phyloP scores from a whole-genome alignment of 2,113 vertebrate species.

The cat (Felis catus) region F.catus_Fca126_mat1.0 CM031415.1:135195001-135195500 shows the following conservation, averaged over 20 bases:
- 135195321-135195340: not conserved
- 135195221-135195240: no score
- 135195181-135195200: no score
- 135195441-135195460: not conserved
- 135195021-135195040: not conserved
- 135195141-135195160: no score
- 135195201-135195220: no score
- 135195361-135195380: constrained; percentile 6
- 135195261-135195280: no score
- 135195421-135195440: not conserved
- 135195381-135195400: not conserved
- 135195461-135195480: not conserved
- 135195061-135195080: constrained; percentile 11
- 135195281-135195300: no score
- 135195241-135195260: no score
- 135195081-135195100: not conserved
- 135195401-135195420: not conserved
- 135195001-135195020: not conserved
- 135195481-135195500: not conserved
- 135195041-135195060: not conserved
- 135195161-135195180: no score
- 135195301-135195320: no score
- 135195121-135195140: no score
- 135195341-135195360: not conserved
- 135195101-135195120: not conserved